Percentiles rank a stretch among this genome's conserved stretches.
phyloP scores from a whole-genome alignment of 2,888 invertebrate genomes.

The Athalia cordata region DNA sequence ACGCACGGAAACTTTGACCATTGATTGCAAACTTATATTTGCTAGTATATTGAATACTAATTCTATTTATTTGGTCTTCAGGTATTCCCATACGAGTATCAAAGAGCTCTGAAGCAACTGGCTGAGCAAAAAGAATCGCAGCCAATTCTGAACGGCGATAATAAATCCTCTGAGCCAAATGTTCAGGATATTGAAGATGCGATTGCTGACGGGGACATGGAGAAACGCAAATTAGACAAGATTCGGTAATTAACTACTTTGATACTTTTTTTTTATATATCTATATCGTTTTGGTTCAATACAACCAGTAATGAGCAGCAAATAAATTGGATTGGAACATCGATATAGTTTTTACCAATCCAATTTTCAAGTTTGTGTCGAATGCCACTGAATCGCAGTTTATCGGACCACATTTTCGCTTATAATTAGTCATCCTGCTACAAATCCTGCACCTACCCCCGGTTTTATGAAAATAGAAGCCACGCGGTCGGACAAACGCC shows the following conservation, averaged over 20 bases:
- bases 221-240: conserved; percentile 88
- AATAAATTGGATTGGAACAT: no score
- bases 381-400: no score
- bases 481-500: no score
- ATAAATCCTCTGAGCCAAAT: conserved; percentile 72
- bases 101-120: conserved; percentile 87
- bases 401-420: no score
- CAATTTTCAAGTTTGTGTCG: no score
- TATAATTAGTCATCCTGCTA: no score
- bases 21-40: background rate
- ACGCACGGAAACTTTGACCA: background rate
- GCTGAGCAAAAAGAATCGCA: conserved; percentile 68
- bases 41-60: background rate
- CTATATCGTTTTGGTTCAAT: no score
- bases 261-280: no score
- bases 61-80: conserved; percentile 57
- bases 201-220: conserved; percentile 84
- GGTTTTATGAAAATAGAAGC: no score
- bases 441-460: no score
- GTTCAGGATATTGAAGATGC: conserved; percentile 93
- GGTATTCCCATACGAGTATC: conserved; percentile 98
- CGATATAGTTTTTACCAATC: no score
- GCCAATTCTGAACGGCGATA: conserved; percentile 71
- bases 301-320: no score
- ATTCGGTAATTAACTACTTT: conserved; percentile 84